Conservation (phyloP, 2,888 invertebrate genomes). For the Apoda limacodes region DNA sequence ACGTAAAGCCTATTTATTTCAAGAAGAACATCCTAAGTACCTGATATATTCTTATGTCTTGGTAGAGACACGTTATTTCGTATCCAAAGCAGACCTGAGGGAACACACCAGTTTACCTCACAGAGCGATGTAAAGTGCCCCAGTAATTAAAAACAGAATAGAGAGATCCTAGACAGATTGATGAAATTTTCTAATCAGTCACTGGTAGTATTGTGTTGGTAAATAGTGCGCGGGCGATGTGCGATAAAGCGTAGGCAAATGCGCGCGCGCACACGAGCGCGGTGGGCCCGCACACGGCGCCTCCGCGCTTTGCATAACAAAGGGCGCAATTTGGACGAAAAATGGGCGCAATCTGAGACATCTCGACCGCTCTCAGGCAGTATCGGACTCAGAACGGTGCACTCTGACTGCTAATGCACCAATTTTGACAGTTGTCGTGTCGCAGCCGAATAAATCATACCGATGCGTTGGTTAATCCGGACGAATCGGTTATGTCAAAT, state of each 20-base stretch:
- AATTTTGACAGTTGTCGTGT: not conserved
- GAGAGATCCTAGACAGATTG: no score
- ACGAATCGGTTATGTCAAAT: no score
- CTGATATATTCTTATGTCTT: no score
- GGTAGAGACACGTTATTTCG: no score
- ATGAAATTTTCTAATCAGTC: constrained; percentile 66
- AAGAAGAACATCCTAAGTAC: no score
- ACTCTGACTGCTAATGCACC: constrained; percentile 33
- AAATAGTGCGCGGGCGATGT: constrained; percentile 39
- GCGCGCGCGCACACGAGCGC: constrained; percentile 48
- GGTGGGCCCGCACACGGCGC: constrained; percentile 64
- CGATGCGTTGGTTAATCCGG: no score
- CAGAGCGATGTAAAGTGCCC: no score
- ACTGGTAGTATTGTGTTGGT: constrained; percentile 52
- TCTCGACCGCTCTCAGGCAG: constrained; percentile 37
- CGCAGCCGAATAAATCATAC: no score
- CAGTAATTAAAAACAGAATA: constrained; percentile 21
- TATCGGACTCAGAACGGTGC: constrained; percentile 24
- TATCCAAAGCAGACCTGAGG: no score
- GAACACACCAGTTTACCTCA: no score
- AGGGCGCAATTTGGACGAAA: constrained; percentile 67
- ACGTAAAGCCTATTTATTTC: no score
- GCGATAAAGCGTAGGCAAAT: constrained; percentile 57
- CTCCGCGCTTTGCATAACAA: constrained; percentile 67
- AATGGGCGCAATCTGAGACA: constrained; percentile 58